phyloP scores from a whole-genome alignment of 37 sponge, comb jelly and placozoan species.

The Dysidea cf. avara region DNA sequence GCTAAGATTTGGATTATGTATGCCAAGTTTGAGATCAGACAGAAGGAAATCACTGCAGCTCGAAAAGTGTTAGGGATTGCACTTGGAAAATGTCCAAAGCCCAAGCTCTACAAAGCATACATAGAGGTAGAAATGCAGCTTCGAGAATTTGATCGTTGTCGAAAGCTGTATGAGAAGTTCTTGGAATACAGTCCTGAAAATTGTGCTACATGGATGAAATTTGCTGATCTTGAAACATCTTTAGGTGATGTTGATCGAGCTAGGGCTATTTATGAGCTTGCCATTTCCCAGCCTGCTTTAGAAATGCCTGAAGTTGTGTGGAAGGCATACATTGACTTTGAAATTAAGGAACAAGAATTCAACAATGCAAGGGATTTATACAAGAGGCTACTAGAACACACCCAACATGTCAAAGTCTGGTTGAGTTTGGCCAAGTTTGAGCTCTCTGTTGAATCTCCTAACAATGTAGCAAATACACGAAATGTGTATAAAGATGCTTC shows the following conservation, averaged over 20 bases:
- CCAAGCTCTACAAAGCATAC: slow-evolving; percentile 92
- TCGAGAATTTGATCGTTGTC: slow-evolving; percentile 95
- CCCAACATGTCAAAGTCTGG: slow-evolving; percentile 99
- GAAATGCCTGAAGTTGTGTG: slow-evolving; percentile 99
- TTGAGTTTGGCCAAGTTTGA: slow-evolving; percentile 93
- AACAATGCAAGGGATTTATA: slow-evolving; percentile 76
- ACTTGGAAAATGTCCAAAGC: slow-evolving; percentile 95
- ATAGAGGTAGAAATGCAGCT: slow-evolving; percentile 96
- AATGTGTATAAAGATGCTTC: slow-evolving; percentile 65
- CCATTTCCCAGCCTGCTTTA: slow-evolving; percentile 86
- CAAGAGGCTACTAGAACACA: slow-evolving; percentile 81
- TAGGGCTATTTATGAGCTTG: slow-evolving; percentile 90
- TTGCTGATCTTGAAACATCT: slow-evolving; percentile 84
- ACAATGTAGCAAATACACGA: slow-evolving; percentile 18
- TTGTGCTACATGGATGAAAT: slow-evolving; percentile 96
- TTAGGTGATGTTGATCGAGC: slow-evolving; percentile 87
- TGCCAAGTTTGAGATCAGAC: slow-evolving; percentile 94
- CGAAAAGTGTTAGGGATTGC: slow-evolving; percentile 89
- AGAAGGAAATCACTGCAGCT: slow-evolving; percentile 84
- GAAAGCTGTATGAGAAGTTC: slow-evolving; percentile 98
- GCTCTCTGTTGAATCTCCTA: slow-evolving; percentile 31
- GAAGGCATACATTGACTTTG: slow-evolving; percentile 99
- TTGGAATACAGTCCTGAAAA: slow-evolving; percentile 80
- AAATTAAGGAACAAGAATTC: slow-evolving; percentile 84
- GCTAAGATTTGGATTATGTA: slow-evolving; percentile 97